These are phyloP conservation scores for Drosophila nannoptera DNA, from an alignment of 1,140 invertebrate genomes.

Conservation along the genomic window DNA sequence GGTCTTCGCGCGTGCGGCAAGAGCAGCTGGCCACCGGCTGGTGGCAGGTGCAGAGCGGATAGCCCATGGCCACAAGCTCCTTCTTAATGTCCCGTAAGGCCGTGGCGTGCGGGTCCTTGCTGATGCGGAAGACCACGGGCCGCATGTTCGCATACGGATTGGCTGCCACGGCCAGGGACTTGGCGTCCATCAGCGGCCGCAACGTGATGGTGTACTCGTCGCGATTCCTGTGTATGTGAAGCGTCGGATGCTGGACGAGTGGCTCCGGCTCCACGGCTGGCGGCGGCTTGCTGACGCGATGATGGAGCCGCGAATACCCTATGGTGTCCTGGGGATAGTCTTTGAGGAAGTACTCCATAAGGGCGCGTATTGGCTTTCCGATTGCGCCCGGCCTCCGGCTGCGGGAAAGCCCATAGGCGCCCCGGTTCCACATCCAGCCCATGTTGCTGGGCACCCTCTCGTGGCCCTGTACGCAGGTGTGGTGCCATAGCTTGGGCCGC, in stretches of 20 bases:
- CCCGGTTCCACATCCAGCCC: conserved; percentile 73
- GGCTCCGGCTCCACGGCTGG: conserved; percentile 20
- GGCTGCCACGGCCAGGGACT: conserved; percentile 42
- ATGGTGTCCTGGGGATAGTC: conserved; percentile 62
- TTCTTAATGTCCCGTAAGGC: conserved; percentile 37
- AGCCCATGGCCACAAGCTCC: conserved; percentile 47
- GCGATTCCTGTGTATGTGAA: conserved; percentile 66
- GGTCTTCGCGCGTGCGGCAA: conserved; percentile 60
- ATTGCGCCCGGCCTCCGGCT: conserved; percentile 73
- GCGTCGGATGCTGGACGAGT: conserved; percentile 65
- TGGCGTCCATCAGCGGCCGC: conserved; percentile 64
- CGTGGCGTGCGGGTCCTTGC: conserved; percentile 52
- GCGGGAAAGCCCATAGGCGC: conserved; percentile 55
- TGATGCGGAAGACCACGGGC: conserved; percentile 72
- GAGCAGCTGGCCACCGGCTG: conserved; percentile 57
- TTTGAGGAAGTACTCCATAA: conserved; percentile 69
- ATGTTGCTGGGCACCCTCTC: conserved; percentile 61
- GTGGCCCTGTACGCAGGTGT: background rate
- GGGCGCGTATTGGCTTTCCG: conserved; percentile 57
- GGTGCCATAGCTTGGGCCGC: background rate
- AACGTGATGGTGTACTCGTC: conserved; percentile 71
- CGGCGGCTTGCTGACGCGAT: background rate
- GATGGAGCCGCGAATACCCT: conserved; percentile 48
- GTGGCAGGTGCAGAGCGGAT: conserved; percentile 51
- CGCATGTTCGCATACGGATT: conserved; percentile 71